These are phyloP conservation scores for Argynnis bischoffii DNA, from an alignment of 2,888 invertebrate genomes.

Conservation along the genomic window DNA sequence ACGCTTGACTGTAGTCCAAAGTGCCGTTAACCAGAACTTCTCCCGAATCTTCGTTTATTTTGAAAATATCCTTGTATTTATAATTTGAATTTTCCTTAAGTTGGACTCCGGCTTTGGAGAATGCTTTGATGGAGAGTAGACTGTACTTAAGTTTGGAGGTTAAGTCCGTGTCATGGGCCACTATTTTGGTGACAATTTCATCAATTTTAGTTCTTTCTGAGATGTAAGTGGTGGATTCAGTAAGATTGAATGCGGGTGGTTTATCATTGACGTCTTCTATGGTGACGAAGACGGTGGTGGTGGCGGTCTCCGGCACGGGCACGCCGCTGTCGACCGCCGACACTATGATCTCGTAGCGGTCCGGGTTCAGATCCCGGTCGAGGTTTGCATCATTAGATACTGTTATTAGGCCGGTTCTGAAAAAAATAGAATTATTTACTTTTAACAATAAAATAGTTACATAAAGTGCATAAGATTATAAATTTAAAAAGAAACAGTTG, in stretches of 20 bases:
- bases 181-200: conserved; percentile 84
- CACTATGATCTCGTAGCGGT: conserved; percentile 86
- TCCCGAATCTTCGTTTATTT: conserved; percentile 87
- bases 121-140: conserved; percentile 85
- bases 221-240: conserved; percentile 85
- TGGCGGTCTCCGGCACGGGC: conserved; percentile 89
- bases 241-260: conserved; percentile 87
- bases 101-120: conserved; percentile 88
- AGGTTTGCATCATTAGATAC: conserved; percentile 88
- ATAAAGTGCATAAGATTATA: not conserved
- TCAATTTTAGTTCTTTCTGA: conserved; percentile 86
- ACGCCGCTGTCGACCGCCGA: conserved; percentile 89
- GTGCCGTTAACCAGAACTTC: conserved; percentile 85
- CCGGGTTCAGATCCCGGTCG: conserved; percentile 86
- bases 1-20: conserved; percentile 87
- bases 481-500: no score
- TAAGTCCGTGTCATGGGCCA: conserved; percentile 87
- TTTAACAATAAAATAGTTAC: not conserved
- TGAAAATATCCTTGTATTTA: conserved; percentile 85
- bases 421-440: conserved; percentile 36
- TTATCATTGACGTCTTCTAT: conserved; percentile 92
- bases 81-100: conserved; percentile 83
- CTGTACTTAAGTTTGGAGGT: conserved; percentile 86
- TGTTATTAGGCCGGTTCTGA: conserved; percentile 86
- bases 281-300: conserved; percentile 87